Evolutionary conservation across 2,797 vertebrate genomes (phyloP), one percentile per base, ranked within the genome.

Genomic region (Cyclura pinguis): DNA sequence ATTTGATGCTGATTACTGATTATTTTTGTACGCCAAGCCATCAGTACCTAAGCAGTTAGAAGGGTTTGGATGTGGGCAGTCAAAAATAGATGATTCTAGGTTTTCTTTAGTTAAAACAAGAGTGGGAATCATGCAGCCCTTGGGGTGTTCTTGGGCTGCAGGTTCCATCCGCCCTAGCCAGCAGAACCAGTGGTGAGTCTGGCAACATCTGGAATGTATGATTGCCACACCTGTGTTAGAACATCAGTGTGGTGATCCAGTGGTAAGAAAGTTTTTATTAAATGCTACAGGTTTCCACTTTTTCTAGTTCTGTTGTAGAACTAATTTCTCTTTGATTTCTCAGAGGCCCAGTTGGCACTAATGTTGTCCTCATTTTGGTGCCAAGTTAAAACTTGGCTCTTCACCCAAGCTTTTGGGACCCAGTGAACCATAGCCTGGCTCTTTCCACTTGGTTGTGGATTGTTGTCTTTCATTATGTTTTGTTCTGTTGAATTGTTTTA

Each of bases 361-460:
- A 77, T 47, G 9, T 47, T 77, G 38, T 22, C 42, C 38, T 77
- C 74, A 77, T 42, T 77, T 77, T 47, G 8, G 74, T 77, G 74
- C 74, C 42, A 77, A 77, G 38, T 77, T 77, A 77, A 77, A 77
- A 77, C 74, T 77, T 77, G 74, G 38, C 74, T 77, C 74, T 77
- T 77, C 38, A 76, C 38, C 3, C 74, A 77, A 24, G 22, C 74
- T 77, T 77, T 77, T 77, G 74, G 74, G 74, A 47, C 74, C 38
- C 38, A 77, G 74, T 42, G 67, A 77, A 77, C 74, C 74, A 42
- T 77, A 77, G 74, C 38, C 24, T 42, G 74, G 6, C 74, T 76
- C 35, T 77, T 35, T 35, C 35, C 35, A 42, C 9, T 47, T 2
- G 38, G 74, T 77, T 77, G 38, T 42, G 29, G 74, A 77, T 77